These are phyloP conservation scores for Platysteira castanea DNA, from an alignment of 2,113 vertebrate species.

Conservation along the genomic window DNA sequence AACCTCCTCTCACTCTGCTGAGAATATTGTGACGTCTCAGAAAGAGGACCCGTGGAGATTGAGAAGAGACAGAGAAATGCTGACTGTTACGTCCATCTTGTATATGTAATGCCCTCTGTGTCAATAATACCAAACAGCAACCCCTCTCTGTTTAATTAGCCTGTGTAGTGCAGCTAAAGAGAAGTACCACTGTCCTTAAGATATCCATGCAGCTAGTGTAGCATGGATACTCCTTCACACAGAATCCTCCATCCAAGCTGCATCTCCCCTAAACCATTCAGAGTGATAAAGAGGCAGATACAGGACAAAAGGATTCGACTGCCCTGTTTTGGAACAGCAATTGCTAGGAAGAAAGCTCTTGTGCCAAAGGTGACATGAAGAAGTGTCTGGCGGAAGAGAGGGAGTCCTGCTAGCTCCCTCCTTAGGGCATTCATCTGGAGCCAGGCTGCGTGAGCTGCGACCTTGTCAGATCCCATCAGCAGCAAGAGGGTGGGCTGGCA, in stretches of 20 bases:
- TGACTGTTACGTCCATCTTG: neutral
- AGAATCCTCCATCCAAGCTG: neutral
- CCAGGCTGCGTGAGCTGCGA: neutral
- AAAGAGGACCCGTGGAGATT: neutral
- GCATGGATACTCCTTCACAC: neutral
- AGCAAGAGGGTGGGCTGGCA: neutral
- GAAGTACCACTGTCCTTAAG: neutral
- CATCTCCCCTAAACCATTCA: neutral
- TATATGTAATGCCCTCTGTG: neutral
- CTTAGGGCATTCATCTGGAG: conserved; percentile 14
- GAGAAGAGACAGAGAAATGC: neutral
- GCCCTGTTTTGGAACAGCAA: neutral
- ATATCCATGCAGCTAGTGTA: neutral
- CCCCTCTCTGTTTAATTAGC: neutral
- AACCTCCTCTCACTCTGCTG: neutral
- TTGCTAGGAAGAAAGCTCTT: neutral
- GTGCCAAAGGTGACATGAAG: neutral
- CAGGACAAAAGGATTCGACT: neutral
- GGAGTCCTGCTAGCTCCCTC: neutral
- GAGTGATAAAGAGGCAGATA: neutral
- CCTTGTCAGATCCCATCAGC: conserved; percentile 54
- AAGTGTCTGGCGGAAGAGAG: neutral
- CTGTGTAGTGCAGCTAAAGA: neutral
- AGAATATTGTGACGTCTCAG: neutral
- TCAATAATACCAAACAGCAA: neutral